Percentiles rank a stretch among this genome's conserved stretches.
These are phyloP conservation scores for Abrostola triplasia DNA, from an alignment of 2,888 invertebrate species.

Conservation along the genomic window DNA sequence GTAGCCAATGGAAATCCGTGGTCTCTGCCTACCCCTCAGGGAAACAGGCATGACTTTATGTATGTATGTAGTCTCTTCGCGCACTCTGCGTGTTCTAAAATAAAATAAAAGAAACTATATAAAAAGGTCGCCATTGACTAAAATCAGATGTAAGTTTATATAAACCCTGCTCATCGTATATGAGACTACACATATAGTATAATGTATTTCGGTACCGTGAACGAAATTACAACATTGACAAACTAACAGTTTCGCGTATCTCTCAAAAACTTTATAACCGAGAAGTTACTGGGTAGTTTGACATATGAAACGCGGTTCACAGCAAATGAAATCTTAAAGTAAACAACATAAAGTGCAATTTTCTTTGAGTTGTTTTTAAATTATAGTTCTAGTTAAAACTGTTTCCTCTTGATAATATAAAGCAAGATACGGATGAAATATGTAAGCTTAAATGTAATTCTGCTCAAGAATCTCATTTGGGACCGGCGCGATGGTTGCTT, in stretches of 20 bases:
- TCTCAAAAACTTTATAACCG: constrained; percentile 2
- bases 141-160: no score
- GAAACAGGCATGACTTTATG: no score
- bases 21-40: no score
- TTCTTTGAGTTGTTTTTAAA: background rate
- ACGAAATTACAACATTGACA: constrained; percentile 1
- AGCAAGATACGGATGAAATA: constrained; percentile 12
- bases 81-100: no score
- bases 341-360: background rate
- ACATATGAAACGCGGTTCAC: constrained; percentile 1
- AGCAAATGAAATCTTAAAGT: background rate
- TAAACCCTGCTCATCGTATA: background rate
- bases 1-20: no score
- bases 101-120: no score
- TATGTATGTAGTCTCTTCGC: no score
- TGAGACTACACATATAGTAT: background rate
- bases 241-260: background rate
- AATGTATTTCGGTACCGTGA: background rate
- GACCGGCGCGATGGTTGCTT: constrained; percentile 5
- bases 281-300: constrained; percentile 2
- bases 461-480: constrained; percentile 1
- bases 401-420: constrained; percentile 12
- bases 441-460: constrained; percentile 11
- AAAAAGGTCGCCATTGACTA: no score
- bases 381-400: background rate